Evolutionary conservation across 2,888 invertebrate genomes (phyloP).

Genomic region (Zygogramma bicolorata): DNA sequence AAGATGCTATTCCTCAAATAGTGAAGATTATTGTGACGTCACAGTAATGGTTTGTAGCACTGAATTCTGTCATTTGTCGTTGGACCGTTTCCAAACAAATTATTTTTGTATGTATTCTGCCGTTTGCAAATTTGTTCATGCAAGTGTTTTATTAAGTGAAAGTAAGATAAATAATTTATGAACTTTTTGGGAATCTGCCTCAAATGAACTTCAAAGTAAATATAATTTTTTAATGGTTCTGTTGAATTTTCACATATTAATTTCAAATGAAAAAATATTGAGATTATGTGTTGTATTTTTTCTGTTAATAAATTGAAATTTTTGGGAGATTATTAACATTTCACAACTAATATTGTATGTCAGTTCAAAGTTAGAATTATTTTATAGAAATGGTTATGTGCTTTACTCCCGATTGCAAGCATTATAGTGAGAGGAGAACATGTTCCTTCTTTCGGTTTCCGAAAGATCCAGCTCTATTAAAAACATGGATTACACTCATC

Average conservation of each 20-base stretch:
- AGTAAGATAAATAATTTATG: background rate
- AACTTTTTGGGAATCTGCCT: background rate
- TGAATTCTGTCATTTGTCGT: background rate
- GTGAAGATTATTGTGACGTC: background rate
- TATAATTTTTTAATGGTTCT: background rate
- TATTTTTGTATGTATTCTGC: background rate
- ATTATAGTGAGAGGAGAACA: background rate
- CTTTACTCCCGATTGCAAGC: background rate
- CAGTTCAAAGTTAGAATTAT: background rate
- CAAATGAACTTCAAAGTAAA: background rate
- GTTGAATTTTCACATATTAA: background rate
- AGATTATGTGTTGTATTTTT: background rate
- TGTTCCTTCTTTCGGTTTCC: slow-evolving; percentile 2
- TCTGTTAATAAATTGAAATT: background rate
- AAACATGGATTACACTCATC: background rate
- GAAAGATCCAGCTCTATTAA: background rate
- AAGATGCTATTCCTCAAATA: too few species aligned
- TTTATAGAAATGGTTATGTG: background rate
- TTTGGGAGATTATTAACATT: background rate
- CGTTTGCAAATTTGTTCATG: background rate
- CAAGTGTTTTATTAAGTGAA: background rate
- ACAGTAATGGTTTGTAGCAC: background rate
- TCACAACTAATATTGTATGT: background rate
- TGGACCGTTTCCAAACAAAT: background rate
- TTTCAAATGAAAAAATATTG: background rate